Percentiles rank a stretch among this genome's conserved stretches.
These are phyloP conservation scores for Drosophila santomea DNA, from an alignment of 1,140 invertebrate genomes.

Conservation along the genomic window DNA sequence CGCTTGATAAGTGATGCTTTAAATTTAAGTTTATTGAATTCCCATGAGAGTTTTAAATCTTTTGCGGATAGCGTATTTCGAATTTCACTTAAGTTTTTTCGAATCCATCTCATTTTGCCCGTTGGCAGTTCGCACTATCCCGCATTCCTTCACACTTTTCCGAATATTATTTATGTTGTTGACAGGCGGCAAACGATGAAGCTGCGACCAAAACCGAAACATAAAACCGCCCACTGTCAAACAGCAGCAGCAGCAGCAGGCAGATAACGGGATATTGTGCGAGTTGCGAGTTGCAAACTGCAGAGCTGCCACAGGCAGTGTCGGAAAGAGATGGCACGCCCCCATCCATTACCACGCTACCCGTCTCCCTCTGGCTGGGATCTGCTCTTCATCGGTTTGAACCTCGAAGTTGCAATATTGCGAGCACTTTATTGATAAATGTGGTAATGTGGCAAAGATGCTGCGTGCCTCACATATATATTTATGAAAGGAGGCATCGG, in stretches of 20 bases:
- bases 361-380: conserved; percentile 1
- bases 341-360: conserved; percentile 3
- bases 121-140: conserved; percentile 28
- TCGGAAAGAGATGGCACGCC: conserved; percentile 19
- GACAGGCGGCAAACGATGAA: conserved; percentile 57
- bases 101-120: conserved; percentile 14
- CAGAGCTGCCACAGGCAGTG: conserved; percentile 41
- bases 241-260: conserved; percentile 34
- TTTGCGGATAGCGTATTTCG: conserved; percentile 7
- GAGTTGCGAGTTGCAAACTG: conserved; percentile 53
- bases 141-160: conserved; percentile 61
- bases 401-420: conserved; percentile 31
- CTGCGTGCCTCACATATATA: conserved; percentile 28
- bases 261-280: conserved; percentile 71
- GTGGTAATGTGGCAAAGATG: conserved; percentile 61
- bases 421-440: conserved; percentile 73
- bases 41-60: too few species aligned
- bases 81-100: neutral
- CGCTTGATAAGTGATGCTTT: too few species aligned
- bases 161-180: conserved; percentile 79
- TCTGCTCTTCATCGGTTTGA: conserved; percentile 2
- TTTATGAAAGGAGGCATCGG: conserved; percentile 1
- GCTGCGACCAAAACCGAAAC: conserved; percentile 64
- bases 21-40: neutral
- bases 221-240: conserved; percentile 71